These are phyloP conservation scores for Pterophyllum scalare DNA, from an alignment of 2,113 vertebrate genomes.

Conservation along the genomic window DNA sequence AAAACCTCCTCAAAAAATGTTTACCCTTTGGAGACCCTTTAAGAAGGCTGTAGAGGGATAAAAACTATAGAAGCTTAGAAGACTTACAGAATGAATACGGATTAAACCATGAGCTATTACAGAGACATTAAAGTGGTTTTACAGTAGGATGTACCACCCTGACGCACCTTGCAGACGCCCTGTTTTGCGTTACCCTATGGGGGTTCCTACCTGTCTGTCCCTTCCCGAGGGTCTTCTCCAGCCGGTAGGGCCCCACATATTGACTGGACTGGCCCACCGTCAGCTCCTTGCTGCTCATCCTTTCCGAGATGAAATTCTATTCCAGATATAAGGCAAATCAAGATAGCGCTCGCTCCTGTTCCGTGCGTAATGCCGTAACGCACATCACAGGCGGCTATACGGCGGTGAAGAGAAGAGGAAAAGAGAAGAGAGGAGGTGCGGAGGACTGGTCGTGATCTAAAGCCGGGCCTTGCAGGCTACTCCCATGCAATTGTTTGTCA, in stretches of 20 bases:
- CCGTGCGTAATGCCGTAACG: conserved; percentile 63
- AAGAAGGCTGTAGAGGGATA: background rate
- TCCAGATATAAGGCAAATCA: conserved; percentile 58
- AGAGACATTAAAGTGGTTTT: background rate
- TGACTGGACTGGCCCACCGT: conserved; percentile 80
- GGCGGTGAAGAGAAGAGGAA: conserved; percentile 30
- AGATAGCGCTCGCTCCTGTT: conserved; percentile 61
- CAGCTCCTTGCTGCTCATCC: conserved; percentile 83
- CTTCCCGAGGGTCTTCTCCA: conserved; percentile 86
- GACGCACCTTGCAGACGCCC: background rate
- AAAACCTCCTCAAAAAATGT: background rate
- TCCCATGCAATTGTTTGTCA: conserved; percentile 73
- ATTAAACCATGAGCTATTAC: conserved; percentile 19
- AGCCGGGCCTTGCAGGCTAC: conserved; percentile 76
- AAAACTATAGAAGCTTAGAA: conserved; percentile 6
- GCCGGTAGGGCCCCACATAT: conserved; percentile 84
- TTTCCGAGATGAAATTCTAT: conserved; percentile 39
- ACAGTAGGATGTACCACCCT: background rate
- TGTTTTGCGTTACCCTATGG: background rate
- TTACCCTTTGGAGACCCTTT: background rate
- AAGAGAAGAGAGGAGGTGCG: conserved; percentile 9
- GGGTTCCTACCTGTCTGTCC: conserved; percentile 82
- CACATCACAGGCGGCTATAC: conserved; percentile 67
- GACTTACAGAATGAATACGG: conserved; percentile 4
- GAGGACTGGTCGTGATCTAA: conserved; percentile 68